A percentile compares a stretch with the other conserved stretches of the same genome.
Conservation (phyloP, 1,140 invertebrate species). For the Stegodyphus mimosarum region DNA sequence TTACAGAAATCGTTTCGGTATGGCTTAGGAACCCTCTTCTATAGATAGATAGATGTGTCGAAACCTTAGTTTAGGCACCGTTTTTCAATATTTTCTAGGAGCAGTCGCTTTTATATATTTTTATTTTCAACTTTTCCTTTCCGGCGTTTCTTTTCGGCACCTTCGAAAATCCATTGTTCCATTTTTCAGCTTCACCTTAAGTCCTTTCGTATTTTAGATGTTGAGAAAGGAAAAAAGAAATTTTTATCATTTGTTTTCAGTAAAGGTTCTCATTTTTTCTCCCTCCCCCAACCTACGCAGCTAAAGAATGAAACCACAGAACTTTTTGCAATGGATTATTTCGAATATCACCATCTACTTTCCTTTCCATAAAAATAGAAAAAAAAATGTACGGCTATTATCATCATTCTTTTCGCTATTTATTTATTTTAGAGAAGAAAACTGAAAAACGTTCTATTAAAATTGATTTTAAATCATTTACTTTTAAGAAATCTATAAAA, state of each 20-base stretch:
- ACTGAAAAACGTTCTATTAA: too few relatives aligned
- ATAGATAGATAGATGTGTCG: constrained; percentile 16
- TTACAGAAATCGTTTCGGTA: constrained; percentile 31
- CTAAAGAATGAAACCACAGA: too few relatives aligned
- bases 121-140: constrained; percentile 5
- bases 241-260: constrained; percentile 36
- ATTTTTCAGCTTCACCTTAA: constrained; percentile 26
- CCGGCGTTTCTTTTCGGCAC: not conserved
- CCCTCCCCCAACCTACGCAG: too few relatives aligned
- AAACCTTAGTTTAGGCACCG: constrained; percentile 14
- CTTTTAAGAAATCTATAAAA: too few relatives aligned
- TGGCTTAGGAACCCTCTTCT: constrained; percentile 11
- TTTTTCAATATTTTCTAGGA: constrained; percentile 27
- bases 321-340: too few relatives aligned
- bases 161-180: constrained; percentile 31
- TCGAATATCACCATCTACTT: too few relatives aligned
- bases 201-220: constrained; percentile 15
- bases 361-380: too few relatives aligned
- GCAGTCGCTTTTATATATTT: constrained; percentile 11
- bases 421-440: too few relatives aligned
- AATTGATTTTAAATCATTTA: too few relatives aligned
- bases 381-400: too few relatives aligned
- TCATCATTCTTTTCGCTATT: too few relatives aligned
- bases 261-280: too few relatives aligned
- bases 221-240: constrained; percentile 18